Conservation (phyloP, 2,888 invertebrate species). For the Eurois occulta region DNA sequence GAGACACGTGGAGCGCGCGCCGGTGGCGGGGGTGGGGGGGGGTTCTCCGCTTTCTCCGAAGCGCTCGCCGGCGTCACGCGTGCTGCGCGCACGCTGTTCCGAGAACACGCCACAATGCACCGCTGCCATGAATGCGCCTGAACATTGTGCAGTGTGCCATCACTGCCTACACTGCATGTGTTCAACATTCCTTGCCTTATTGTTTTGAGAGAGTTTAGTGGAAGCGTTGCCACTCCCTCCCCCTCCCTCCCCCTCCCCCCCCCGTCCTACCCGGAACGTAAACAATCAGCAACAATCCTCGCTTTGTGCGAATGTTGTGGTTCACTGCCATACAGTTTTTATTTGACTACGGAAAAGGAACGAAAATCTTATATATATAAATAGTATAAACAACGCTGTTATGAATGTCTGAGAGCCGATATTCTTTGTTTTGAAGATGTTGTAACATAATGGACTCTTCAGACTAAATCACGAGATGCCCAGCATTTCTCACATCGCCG, state of each 20-base stretch:
- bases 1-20: constrained; percentile 25
- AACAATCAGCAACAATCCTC: constrained; percentile 32
- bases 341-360: neutral
- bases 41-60: constrained; percentile 37
- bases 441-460: neutral
- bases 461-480: neutral
- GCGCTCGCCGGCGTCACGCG: neutral
- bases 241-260: neutral
- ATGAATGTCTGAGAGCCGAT: neutral
- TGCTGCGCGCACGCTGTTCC: constrained; percentile 26
- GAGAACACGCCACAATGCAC: constrained; percentile 16
- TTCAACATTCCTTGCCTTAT: constrained; percentile 51
- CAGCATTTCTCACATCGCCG: neutral
- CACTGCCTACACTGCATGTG: neutral
- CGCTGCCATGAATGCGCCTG: constrained; percentile 26
- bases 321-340: neutral
- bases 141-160: neutral
- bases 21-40: constrained; percentile 5
- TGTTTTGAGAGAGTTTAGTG: constrained; percentile 54
- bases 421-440: neutral
- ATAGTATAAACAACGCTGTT: neutral
- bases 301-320: neutral
- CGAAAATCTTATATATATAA: neutral
- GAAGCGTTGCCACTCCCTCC: too few species aligned
- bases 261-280: constrained; percentile 31